Evolutionary conservation across 2,797 vertebrate species (phyloP).

Genomic region (Pseudomugil gertrudae): DNA sequence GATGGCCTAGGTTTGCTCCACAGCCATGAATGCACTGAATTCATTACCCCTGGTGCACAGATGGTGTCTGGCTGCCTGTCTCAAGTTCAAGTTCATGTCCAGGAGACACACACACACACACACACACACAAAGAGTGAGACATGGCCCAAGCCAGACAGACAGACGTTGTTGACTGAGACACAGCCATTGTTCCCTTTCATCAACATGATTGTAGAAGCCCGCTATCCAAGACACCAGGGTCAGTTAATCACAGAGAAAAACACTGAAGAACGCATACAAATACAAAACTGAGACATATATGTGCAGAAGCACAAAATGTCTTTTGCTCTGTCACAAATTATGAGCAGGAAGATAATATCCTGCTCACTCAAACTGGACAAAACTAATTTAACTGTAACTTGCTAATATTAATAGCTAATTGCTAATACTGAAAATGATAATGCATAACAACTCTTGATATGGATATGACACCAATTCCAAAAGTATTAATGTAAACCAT

Average conservation of each 20-base stretch:
- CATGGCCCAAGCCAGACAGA: constrained; percentile 69
- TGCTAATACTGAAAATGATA: constrained; percentile 11
- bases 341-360: constrained; percentile 14
- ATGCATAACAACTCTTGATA: neutral
- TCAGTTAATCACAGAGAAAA: constrained; percentile 46
- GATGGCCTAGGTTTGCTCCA: constrained; percentile 73
- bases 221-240: constrained; percentile 37
- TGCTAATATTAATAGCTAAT: too few species aligned
- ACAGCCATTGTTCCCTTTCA: constrained; percentile 74
- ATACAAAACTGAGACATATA: constrained; percentile 31
- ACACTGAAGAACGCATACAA: constrained; percentile 20
- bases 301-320: constrained; percentile 25
- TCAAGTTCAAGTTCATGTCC: constrained; percentile 84
- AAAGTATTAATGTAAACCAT: constrained; percentile 5
- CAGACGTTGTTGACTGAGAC: constrained; percentile 74
- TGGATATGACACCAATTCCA: constrained; percentile 23
- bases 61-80: constrained; percentile 81
- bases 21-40: constrained; percentile 82
- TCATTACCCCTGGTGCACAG: constrained; percentile 81
- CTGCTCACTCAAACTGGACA: constrained; percentile 22
- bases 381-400: constrained; percentile 18
- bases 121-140: constrained; percentile 52
- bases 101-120: constrained; percentile 54
- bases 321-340: constrained; percentile 10
- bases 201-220: constrained; percentile 67